phyloP scores from a whole-genome alignment of 2,113 vertebrate genomes.

The Siniperca chuatsi region DNA sequence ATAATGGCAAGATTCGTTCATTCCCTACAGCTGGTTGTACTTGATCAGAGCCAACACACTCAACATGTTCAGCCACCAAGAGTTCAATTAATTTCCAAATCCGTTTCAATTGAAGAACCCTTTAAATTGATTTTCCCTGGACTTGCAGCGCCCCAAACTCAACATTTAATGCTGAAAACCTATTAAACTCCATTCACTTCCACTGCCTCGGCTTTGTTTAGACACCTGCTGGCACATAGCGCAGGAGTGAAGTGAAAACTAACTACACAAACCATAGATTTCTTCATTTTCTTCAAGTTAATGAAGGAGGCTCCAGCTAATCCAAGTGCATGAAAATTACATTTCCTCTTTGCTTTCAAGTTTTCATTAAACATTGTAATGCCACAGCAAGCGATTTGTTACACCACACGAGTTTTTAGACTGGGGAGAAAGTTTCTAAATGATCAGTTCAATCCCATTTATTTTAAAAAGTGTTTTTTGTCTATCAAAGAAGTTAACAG shows the following conservation, averaged over 20 bases:
- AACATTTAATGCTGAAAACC: constrained; percentile 61
- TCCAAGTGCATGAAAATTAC: constrained; percentile 56
- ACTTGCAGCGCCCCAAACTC: constrained; percentile 65
- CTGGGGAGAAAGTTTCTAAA: constrained; percentile 20
- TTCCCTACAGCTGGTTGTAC: constrained; percentile 65
- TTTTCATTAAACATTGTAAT: constrained; percentile 57
- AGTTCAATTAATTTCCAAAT: constrained; percentile 78
- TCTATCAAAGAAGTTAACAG: not conserved
- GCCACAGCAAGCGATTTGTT: constrained; percentile 27
- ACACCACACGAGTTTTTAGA: not conserved
- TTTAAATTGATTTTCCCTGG: constrained; percentile 76
- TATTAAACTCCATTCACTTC: constrained; percentile 54
- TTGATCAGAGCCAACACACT: constrained; percentile 67
- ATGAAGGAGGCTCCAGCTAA: constrained; percentile 61
- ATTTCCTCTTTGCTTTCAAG: constrained; percentile 53
- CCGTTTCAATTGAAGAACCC: constrained; percentile 74
- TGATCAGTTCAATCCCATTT: not conserved
- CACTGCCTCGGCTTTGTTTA: constrained; percentile 31
- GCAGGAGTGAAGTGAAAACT: constrained; percentile 21
- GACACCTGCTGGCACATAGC: constrained; percentile 64
- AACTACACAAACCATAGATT: constrained; percentile 33
- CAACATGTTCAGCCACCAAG: constrained; percentile 66
- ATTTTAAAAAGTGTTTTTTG: not conserved
- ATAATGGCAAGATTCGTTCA: constrained; percentile 60
- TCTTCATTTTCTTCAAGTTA: constrained; percentile 49